Percentiles rank a stretch among this genome's conserved stretches.
Evolutionary conservation across 2,888 invertebrate species (phyloP).

Genomic region (Boloria selene): DNA sequence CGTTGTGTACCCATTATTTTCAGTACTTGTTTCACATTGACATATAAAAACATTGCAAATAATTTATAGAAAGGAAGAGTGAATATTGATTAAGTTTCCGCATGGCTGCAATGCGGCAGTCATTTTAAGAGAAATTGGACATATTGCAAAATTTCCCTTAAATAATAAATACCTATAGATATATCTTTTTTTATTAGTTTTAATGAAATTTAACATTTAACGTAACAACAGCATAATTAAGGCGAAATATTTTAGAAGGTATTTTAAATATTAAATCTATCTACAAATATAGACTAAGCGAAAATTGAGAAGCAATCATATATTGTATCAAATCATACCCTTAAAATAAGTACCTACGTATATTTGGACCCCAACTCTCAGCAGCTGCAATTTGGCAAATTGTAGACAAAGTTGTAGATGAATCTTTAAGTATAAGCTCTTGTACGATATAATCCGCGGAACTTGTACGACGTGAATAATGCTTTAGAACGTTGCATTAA

Average conservation of each 20-base stretch:
- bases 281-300: too few relatives aligned
- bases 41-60: slow-evolving; percentile 2
- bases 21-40: background rate
- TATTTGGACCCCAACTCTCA: slow-evolving; percentile 23
- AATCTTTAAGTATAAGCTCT: slow-evolving; percentile 33
- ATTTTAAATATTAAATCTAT: too few relatives aligned
- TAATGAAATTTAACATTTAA: background rate
- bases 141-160: slow-evolving; percentile 28
- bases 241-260: too few relatives aligned
- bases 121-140: slow-evolving; percentile 31
- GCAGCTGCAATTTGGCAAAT: slow-evolving; percentile 29
- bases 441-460: slow-evolving; percentile 27
- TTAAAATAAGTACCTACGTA: slow-evolving; percentile 2
- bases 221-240: too few relatives aligned
- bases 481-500: slow-evolving; percentile 25
- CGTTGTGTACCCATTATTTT: slow-evolving; percentile 3
- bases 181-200: background rate
- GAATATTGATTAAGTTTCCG: slow-evolving; percentile 35
- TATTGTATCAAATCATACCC: too few relatives aligned
- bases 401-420: slow-evolving; percentile 33
- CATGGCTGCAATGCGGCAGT: slow-evolving; percentile 39
- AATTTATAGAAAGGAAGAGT: slow-evolving; percentile 24
- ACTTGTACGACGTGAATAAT: slow-evolving; percentile 28
- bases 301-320: too few relatives aligned
- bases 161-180: background rate